Conservation (phyloP, 1,140 invertebrate genomes). For the Drosophila rufa region DNA sequence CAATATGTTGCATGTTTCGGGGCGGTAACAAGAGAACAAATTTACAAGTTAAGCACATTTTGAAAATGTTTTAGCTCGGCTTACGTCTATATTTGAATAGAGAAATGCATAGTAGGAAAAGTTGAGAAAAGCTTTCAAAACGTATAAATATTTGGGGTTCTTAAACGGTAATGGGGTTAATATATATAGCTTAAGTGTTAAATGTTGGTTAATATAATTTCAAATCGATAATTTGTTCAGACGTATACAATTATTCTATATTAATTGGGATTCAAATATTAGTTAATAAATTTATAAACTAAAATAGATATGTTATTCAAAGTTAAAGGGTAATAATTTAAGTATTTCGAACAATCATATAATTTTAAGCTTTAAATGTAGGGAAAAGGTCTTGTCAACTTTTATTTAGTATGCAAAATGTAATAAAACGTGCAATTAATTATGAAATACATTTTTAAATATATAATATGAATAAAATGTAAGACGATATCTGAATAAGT, state of each 20-base stretch:
- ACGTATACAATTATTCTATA: slow-evolving; percentile 11
- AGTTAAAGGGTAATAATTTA: slow-evolving; percentile 5
- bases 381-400: slow-evolving; percentile 11
- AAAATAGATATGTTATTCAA: slow-evolving; percentile 8
- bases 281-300: not conserved
- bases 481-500: slow-evolving; percentile 6
- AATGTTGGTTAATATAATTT: slow-evolving; percentile 5
- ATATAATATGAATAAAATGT: slow-evolving; percentile 29
- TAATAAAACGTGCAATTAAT: slow-evolving; percentile 35
- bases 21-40: slow-evolving; percentile 76
- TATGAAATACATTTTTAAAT: slow-evolving; percentile 6
- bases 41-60: slow-evolving; percentile 74
- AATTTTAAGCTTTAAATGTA: slow-evolving; percentile 4
- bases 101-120: slow-evolving; percentile 55
- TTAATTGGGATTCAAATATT: slow-evolving; percentile 12
- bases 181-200: slow-evolving; percentile 22
- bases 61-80: slow-evolving; percentile 40
- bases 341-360: not conserved
- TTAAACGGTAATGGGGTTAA: slow-evolving; percentile 20
- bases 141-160: slow-evolving; percentile 19
- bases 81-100: slow-evolving; percentile 45
- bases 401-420: slow-evolving; percentile 6
- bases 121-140: slow-evolving; percentile 55
- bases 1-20: slow-evolving; percentile 67
- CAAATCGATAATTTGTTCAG: slow-evolving; percentile 17